Evolutionary conservation across 2,797 vertebrate genomes (phyloP).

Genomic region (Vireo griseus): DNA sequence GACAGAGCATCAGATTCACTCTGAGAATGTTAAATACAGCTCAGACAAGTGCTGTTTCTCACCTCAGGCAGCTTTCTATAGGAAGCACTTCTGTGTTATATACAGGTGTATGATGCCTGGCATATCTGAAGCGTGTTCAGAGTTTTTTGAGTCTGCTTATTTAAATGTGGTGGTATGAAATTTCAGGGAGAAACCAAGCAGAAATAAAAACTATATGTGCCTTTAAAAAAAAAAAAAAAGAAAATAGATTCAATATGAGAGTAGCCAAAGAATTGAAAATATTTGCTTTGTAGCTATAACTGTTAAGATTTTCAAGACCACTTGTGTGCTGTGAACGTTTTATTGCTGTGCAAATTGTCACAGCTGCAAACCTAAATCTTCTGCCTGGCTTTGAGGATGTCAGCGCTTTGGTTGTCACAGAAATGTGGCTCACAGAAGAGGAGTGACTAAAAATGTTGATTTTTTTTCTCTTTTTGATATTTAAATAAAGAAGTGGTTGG

Average conservation of each 20-base stretch:
- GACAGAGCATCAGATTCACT: not conserved
- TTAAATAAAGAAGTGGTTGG: not conserved
- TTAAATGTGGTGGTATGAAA: not conserved
- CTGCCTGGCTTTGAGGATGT: not conserved
- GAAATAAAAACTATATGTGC: not conserved
- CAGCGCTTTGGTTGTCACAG: not conserved
- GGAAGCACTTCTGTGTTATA: not conserved
- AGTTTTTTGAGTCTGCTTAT: not conserved
- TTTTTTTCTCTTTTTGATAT: not conserved
- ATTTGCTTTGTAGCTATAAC: not conserved
- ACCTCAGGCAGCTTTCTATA: not conserved
- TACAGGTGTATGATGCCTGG: not conserved
- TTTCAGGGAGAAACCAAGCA: not conserved
- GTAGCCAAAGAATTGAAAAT: not conserved
- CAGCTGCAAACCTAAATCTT: not conserved
- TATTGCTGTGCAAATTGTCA: not conserved
- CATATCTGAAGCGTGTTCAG: not conserved
- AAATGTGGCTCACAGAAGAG: not conserved
- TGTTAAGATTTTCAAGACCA: not conserved
- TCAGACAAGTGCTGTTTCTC: not conserved
- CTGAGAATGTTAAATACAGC: not conserved
- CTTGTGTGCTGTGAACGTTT: not conserved
- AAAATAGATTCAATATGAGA: not conserved
- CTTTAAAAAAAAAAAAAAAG: not conserved
- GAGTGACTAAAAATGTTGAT: not conserved